Base-by-base conservation (phyloP, 2,113 vertebrate species). In the Hemibagrus wyckioides region DNA sequence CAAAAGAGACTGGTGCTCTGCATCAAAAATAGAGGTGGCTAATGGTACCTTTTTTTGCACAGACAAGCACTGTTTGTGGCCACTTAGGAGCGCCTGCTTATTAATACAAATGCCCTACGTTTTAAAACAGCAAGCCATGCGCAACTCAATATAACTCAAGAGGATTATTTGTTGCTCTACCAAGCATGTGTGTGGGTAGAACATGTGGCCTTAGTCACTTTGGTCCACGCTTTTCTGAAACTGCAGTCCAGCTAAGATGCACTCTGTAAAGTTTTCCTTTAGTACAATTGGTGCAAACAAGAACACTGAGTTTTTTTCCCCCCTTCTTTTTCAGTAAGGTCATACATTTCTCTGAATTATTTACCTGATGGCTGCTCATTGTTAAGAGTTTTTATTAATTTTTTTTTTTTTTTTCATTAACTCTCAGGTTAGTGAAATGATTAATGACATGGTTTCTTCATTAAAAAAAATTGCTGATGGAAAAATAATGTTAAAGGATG, bases 121-220 rank as follows among this genome's bases (percentile, higher is more conserved):
- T 14, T 56, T 23, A 54, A 30, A 56, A 56, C 54, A 59, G 11
- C 54, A 13, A 39, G 23, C 33, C 54, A 23, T 33, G 28, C 52
- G 41, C 48, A 44, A 9, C 75, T 77, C 48, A 36, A 23, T 25
- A 54, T 28, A 80, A 3, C 36, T 77, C 75, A n/a, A 77, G 75
- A 80, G 79, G 9, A 28, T 80, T 80, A 80, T 59, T 39, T 80
- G 52, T 39, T 76, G 44, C 73, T 56, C 44, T 77, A 10, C 15
- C 52, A 41, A 41, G 54, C 48, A 52, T 21, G 44, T 54, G 28
- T n/a, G 75, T 79, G 48, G 75, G 75, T 28, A 52, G 11, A 79
- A 33, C n/a, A 30, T 15, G 17, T 59, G 23, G 36, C 79, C 54
- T 59, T 21, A 9, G 54, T 59, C 33, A 59, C 77, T 23, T 36